Percentiles rank a stretch among this genome's conserved stretches.
Evolutionary conservation across 2,888 invertebrate genomes (phyloP).

Genomic region (Apodemia duryi): DNA sequence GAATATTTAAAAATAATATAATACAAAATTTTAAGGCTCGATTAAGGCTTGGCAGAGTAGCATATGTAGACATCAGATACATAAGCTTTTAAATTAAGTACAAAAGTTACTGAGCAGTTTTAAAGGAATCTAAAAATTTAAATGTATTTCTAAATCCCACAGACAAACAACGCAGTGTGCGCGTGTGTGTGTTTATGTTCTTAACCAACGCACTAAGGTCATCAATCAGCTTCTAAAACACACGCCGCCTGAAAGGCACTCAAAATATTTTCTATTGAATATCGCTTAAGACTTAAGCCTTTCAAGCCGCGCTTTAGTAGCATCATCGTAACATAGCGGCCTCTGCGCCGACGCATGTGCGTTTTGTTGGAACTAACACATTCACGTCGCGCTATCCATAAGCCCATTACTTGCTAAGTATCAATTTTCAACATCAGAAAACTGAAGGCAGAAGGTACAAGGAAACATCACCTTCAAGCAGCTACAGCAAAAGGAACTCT

Average conservation of each 20-base stretch:
- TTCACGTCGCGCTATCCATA: slow-evolving; percentile 52
- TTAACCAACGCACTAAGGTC: slow-evolving; percentile 54
- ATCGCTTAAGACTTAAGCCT: slow-evolving; percentile 24
- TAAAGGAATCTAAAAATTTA: neutral
- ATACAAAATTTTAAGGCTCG: too few relatives aligned
- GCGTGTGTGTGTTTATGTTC: slow-evolving; percentile 72
- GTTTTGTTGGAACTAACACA: slow-evolving; percentile 67
- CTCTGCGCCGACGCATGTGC: slow-evolving; percentile 43
- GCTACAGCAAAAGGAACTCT: slow-evolving; percentile 60
- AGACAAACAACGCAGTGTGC: slow-evolving; percentile 54
- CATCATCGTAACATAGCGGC: slow-evolving; percentile 36
- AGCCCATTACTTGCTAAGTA: slow-evolving; percentile 47
- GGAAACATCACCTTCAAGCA: slow-evolving; percentile 55
- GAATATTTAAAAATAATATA: too few relatives aligned
- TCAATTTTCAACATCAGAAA: slow-evolving; percentile 62
- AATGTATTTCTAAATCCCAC: slow-evolving; percentile 45
- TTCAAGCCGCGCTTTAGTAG: slow-evolving; percentile 31
- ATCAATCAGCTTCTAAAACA: slow-evolving; percentile 39
- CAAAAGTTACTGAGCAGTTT: too few relatives aligned
- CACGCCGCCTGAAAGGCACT: slow-evolving; percentile 38
- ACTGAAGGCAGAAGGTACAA: slow-evolving; percentile 69
- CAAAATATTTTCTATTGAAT: neutral
- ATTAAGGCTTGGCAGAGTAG: too few relatives aligned
- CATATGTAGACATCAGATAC: too few relatives aligned
- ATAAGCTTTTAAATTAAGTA: too few relatives aligned